Conservation (phyloP, 2,888 invertebrate species). For the Drosophila dives region DNA sequence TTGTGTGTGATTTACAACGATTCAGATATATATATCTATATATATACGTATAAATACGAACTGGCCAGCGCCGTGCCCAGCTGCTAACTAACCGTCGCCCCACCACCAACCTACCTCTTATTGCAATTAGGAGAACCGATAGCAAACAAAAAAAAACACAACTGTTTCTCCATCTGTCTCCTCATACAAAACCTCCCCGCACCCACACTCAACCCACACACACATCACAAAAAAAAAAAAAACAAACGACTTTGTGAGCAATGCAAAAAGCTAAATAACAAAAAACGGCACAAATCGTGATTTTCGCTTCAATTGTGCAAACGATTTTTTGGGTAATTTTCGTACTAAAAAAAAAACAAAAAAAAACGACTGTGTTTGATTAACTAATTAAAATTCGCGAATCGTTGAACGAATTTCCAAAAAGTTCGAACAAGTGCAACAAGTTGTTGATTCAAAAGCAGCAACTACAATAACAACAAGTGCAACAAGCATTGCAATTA, state of each 20-base stretch:
- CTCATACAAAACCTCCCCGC: constrained; percentile 12
- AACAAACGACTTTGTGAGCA: constrained; percentile 66
- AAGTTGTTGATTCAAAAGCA: constrained; percentile 27
- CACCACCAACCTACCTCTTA: constrained; percentile 11
- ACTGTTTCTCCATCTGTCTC: constrained; percentile 26
- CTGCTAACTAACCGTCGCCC: constrained; percentile 28
- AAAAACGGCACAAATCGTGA: constrained; percentile 67
- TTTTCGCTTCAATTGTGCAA: constrained; percentile 75
- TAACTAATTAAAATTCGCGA: constrained; percentile 61
- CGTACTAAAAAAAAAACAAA: constrained; percentile 6
- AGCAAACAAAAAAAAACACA: constrained; percentile 19
- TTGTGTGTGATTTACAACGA: constrained; percentile 34
- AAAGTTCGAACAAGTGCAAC: constrained; percentile 51
- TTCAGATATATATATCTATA: constrained; percentile 31
- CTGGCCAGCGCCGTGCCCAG: constrained; percentile 65
- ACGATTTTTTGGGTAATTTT: constrained; percentile 61
- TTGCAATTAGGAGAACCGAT: constrained; percentile 51
- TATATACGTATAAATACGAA: constrained; percentile 53
- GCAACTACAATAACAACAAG: constrained; percentile 26
- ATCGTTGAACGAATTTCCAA: constrained; percentile 43
- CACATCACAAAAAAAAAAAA: constrained; percentile 34
- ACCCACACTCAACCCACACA: constrained; percentile 72
- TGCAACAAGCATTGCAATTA: constrained; percentile 50
- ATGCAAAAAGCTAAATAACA: constrained; percentile 55
- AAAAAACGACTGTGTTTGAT: constrained; percentile 51